A percentile compares a stretch with the other conserved stretches of the same genome.
phyloP scores from a whole-genome alignment of 2,113 vertebrate genomes.

The Podilymbus podiceps region DNA sequence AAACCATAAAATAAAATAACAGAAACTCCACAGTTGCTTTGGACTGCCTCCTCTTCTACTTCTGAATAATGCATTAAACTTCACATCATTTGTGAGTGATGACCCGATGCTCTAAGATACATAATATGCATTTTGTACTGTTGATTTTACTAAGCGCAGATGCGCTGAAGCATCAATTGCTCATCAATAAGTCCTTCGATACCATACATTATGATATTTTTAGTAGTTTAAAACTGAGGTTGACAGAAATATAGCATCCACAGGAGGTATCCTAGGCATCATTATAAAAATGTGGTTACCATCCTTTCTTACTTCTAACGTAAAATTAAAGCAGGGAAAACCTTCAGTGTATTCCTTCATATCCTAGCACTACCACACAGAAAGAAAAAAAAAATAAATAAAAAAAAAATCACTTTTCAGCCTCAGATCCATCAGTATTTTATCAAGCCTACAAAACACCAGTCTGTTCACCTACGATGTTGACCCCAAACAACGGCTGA shows the following conservation, averaged over 20 bases:
- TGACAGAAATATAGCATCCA: background rate
- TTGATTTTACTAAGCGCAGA: conserved; percentile 37
- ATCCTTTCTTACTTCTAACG: background rate
- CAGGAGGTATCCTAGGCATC: background rate
- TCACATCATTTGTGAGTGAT: conserved; percentile 39
- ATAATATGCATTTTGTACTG: conserved; percentile 23
- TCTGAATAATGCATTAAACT: conserved; percentile 51
- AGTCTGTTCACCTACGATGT: background rate
- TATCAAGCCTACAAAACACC: background rate
- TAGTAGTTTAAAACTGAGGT: background rate
- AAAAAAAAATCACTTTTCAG: background rate
- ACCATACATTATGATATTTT: background rate
- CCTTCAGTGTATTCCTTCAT: background rate
- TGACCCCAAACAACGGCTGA: background rate
- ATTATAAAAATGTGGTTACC: background rate
- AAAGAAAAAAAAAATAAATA: background rate
- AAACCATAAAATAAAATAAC: background rate
- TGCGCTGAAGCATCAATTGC: conserved; percentile 25
- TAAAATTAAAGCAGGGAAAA: background rate
- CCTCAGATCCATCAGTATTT: background rate
- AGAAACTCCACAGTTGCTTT: conserved; percentile 11
- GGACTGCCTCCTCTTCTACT: background rate
- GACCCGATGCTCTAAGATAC: conserved; percentile 10
- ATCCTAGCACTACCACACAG: background rate
- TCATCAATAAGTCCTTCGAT: conserved; percentile 34